These are phyloP conservation scores for Pipra filicauda DNA, from an alignment of 2,113 vertebrate genomes.

Conservation along the genomic window DNA sequence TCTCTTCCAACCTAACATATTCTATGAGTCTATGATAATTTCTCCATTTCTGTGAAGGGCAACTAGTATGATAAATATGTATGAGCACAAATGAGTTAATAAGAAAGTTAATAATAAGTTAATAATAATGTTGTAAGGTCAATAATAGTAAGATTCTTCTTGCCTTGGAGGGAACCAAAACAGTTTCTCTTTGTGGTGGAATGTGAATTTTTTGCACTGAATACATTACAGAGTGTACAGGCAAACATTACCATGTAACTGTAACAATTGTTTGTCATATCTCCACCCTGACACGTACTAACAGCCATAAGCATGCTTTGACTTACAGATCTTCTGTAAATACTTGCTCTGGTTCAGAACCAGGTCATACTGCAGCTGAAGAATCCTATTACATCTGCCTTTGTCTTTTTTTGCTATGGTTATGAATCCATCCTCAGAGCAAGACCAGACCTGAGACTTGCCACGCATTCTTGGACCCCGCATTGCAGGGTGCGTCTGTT, in stretches of 20 bases:
- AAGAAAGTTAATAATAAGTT: not conserved
- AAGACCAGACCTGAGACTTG: constrained; percentile 10
- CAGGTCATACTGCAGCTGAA: not conserved
- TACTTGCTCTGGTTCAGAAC: constrained; percentile 42
- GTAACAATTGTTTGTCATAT: not conserved
- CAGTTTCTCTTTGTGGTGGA: not conserved
- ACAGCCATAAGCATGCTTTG: not conserved
- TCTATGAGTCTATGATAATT: not conserved
- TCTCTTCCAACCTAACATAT: not conserved
- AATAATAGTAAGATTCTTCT: not conserved
- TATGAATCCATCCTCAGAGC: not conserved
- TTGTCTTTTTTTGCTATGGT: not conserved
- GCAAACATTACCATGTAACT: not conserved
- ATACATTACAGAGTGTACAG: not conserved
- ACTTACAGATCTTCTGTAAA: not conserved
- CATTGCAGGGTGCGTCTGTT: not conserved
- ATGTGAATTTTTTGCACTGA: not conserved
- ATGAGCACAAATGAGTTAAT: not conserved
- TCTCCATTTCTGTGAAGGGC: not conserved
- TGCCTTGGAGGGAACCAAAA: not conserved
- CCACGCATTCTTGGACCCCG: not conserved
- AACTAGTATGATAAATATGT: not conserved
- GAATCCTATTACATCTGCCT: not conserved
- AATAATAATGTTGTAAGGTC: not conserved
- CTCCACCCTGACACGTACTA: constrained; percentile 2